Conservation (phyloP, 2,113 vertebrate genomes). For the Lepus americanus region DNA sequence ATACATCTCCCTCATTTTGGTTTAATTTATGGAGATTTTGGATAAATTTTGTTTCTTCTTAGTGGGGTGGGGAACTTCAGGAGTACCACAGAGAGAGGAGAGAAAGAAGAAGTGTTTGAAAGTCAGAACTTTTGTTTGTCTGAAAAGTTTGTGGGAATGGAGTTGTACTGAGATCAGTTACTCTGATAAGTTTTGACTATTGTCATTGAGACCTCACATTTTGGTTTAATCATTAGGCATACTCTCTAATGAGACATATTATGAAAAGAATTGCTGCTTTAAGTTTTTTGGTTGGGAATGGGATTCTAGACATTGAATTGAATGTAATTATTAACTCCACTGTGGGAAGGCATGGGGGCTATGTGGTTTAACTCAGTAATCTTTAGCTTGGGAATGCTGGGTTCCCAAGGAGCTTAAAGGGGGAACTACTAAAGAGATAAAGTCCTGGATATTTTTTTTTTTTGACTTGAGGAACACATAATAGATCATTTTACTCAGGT, state of each 20-base stretch:
- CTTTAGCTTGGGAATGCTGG: slow-evolving; percentile 65
- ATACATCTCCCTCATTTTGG: not conserved
- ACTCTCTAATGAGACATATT: slow-evolving; percentile 58
- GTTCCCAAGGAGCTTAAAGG: slow-evolving; percentile 37
- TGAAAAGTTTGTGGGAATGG: not conserved
- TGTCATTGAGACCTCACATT: slow-evolving; percentile 44
- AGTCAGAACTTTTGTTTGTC: not conserved
- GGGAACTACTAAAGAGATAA: slow-evolving; percentile 37
- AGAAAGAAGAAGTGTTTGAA: not conserved
- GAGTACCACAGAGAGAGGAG: not conserved
- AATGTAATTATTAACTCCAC: slow-evolving; percentile 71
- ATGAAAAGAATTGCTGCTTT: not conserved
- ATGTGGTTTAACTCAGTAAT: slow-evolving; percentile 66
- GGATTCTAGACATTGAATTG: slow-evolving; percentile 72
- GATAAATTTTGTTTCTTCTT: not conserved
- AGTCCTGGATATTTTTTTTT: not conserved
- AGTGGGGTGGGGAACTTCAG: not conserved
- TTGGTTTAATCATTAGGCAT: slow-evolving; percentile 66
- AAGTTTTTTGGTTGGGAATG: slow-evolving; percentile 55
- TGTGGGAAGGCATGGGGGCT: not conserved
- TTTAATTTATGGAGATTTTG: not conserved
- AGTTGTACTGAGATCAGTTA: not conserved
- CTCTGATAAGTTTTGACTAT: not conserved
- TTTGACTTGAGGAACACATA: slow-evolving; percentile 42
- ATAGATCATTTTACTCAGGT: not conserved